These are phyloP conservation scores for Eupithecia centaureata DNA, from an alignment of 2,888 invertebrate species.

Conservation along the genomic window DNA sequence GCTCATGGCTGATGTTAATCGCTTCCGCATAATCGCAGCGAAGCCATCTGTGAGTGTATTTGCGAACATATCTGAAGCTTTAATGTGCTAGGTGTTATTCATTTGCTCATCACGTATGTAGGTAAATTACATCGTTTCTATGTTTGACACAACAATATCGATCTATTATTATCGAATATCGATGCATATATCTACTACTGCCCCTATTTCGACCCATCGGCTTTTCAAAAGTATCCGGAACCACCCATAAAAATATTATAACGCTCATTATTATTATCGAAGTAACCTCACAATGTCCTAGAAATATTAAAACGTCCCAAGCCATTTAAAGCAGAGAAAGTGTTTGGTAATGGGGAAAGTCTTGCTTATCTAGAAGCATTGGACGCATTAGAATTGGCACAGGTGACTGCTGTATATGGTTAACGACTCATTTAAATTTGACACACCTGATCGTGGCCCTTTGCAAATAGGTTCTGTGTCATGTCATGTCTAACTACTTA, in stretches of 20 bases:
- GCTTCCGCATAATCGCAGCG: no score
- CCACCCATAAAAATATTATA: slow-evolving; percentile 11
- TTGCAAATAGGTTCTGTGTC: neutral
- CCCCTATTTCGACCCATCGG: neutral
- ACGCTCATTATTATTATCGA: neutral
- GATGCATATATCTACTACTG: neutral
- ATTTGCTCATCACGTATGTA: no score
- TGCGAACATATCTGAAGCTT: no score
- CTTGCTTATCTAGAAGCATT: slow-evolving; percentile 15
- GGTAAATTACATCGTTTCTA: no score
- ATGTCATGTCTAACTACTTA: neutral
- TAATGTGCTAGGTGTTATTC: no score
- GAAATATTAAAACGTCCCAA: slow-evolving; percentile 29
- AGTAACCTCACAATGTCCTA: neutral
- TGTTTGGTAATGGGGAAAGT: slow-evolving; percentile 37
- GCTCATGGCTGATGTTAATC: no score
- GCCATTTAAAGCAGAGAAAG: slow-evolving; percentile 37
- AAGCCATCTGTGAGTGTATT: no score
- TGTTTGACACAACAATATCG: no score
- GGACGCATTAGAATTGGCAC: slow-evolving; percentile 26
- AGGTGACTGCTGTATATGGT: neutral
- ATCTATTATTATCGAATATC: no score
- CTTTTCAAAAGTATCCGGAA: neutral
- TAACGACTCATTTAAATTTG: slow-evolving; percentile 10
- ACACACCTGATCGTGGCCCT: slow-evolving; percentile 10